A percentile compares a stretch with the other conserved stretches of the same genome.
Evolutionary conservation across 2,797 vertebrate species (phyloP).

Genomic region (Myotis daubentonii): DNA sequence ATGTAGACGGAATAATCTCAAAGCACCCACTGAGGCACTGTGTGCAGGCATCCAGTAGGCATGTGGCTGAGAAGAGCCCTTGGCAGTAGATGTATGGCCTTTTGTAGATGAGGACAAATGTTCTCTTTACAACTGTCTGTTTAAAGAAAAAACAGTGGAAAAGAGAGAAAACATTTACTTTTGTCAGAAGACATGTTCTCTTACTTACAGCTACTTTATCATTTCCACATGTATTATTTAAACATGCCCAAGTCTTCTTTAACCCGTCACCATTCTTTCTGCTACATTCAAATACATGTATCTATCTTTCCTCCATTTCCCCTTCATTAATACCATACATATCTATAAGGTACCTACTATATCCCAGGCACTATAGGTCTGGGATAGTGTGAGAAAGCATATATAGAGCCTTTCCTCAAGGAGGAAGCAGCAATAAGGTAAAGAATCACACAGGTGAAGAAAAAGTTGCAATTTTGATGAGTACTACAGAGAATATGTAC

Average conservation of each 20-base stretch:
- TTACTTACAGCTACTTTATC: background rate
- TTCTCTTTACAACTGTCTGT: background rate
- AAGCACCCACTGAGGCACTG: background rate
- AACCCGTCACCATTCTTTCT: background rate
- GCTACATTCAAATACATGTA: background rate
- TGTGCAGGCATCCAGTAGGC: background rate
- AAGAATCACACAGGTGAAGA: background rate
- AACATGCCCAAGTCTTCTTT: background rate
- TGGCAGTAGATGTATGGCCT: background rate
- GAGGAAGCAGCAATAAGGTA: background rate
- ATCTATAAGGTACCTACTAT: background rate
- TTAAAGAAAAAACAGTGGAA: background rate
- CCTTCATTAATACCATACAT: slow-evolving; percentile 20
- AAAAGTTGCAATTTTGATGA: background rate
- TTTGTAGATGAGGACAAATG: background rate
- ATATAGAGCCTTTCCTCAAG: background rate
- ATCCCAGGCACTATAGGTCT: background rate
- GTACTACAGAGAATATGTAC: background rate
- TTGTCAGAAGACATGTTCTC: background rate
- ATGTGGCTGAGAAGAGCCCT: background rate
- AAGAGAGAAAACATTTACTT: background rate
- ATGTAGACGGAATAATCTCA: background rate
- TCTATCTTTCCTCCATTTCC: background rate
- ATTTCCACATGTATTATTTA: background rate
- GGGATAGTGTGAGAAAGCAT: background rate